Evolutionary conservation across 2,797 vertebrate genomes (phyloP).

Genomic region (Peromyscus melanophrys): DNA sequence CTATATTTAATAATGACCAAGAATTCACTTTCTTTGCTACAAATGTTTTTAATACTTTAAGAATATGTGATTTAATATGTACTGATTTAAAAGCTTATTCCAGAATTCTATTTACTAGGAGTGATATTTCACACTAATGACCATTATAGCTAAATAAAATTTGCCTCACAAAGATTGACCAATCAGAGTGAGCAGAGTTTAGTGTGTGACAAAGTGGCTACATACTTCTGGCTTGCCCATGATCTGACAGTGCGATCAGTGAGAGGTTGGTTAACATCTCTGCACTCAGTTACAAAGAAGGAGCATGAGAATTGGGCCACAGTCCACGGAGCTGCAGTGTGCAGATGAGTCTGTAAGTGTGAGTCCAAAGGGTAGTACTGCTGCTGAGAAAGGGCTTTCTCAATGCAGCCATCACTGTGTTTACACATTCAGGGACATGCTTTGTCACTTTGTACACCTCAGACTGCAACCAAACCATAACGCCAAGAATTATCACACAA

Average conservation of each 20-base stretch:
- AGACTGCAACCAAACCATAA: neutral
- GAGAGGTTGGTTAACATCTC: neutral
- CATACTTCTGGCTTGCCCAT: neutral
- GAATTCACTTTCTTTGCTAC: neutral
- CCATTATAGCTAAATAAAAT: neutral
- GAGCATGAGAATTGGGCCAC: neutral
- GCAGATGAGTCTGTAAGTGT: neutral
- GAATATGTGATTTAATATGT: neutral
- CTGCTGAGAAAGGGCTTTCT: neutral
- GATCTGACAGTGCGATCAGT: neutral
- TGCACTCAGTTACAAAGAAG: neutral
- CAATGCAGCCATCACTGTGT: neutral
- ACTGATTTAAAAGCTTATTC: constrained; percentile 9
- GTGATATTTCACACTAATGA: neutral
- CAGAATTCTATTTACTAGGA: neutral
- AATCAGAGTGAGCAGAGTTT: neutral
- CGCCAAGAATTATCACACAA: neutral
- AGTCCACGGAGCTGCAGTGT: neutral
- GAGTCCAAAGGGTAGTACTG: neutral
- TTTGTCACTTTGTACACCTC: neutral
- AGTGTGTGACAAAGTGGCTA: neutral
- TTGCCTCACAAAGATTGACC: neutral
- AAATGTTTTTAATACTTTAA: neutral
- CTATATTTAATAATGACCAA: constrained; percentile 21
- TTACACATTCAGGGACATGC: neutral